Conservation (phyloP, 2,113 vertebrate species). For the Prochilodus magdalenae region DNA sequence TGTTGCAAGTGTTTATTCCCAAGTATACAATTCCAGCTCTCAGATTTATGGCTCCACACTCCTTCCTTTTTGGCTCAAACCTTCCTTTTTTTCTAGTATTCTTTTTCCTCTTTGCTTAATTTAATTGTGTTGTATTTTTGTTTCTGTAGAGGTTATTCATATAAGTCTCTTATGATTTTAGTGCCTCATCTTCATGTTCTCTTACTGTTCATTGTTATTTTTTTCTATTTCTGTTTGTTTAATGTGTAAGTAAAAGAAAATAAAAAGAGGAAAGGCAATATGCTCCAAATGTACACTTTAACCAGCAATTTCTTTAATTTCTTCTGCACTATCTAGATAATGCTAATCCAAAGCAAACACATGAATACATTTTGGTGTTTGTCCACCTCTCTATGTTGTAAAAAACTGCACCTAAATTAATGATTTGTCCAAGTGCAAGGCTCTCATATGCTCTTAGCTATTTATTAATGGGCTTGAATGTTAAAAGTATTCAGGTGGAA, state of each 20-base stretch:
- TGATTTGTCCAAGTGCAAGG: not conserved
- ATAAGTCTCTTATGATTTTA: not conserved
- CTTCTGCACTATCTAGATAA: no score
- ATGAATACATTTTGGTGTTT: not conserved
- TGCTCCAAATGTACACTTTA: no score
- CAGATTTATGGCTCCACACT: not conserved
- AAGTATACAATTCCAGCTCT: not conserved
- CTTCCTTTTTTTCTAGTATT: not conserved
- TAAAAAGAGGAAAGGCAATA: not conserved
- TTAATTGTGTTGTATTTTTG: not conserved
- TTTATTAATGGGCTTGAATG: not conserved
- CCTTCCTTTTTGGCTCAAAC: not conserved
- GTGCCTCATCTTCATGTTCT: not conserved
- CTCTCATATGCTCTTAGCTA: not conserved
- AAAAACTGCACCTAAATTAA: not conserved
- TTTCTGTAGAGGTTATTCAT: not conserved
- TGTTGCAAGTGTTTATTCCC: not conserved
- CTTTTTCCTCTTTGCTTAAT: not conserved
- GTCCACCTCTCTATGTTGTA: not conserved
- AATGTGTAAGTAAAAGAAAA: not conserved
- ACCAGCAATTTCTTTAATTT: not conserved
- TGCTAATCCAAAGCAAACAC: not conserved
- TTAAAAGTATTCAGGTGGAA: slow-evolving; percentile 22
- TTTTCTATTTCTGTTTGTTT: not conserved
- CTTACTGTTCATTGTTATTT: not conserved